Conservation (phyloP, 2,888 invertebrate species). For the Cheilosia urbana region DNA sequence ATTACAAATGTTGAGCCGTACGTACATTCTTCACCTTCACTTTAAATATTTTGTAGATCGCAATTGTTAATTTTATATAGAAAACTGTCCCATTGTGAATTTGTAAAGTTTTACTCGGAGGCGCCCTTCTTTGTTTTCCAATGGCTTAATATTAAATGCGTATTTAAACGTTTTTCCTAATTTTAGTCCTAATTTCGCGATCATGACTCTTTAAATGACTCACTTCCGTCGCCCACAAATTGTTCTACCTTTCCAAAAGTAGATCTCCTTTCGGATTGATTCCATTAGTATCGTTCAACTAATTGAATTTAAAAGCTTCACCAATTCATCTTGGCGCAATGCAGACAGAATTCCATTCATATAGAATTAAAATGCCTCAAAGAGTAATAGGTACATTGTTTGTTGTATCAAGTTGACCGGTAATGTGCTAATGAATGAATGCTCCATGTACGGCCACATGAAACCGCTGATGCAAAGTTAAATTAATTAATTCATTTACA, state of each 20-base stretch:
- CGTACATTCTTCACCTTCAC: no score
- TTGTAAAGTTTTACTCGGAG: no score
- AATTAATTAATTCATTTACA: conserved; percentile 63
- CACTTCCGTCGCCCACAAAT: conserved; percentile 36
- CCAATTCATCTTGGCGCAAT: conserved; percentile 3
- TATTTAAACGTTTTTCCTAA: no score
- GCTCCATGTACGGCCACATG: conserved; percentile 61
- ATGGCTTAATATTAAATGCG: no score
- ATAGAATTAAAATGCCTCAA: conserved; percentile 21
- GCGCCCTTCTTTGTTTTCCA: no score
- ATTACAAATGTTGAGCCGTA: no score
- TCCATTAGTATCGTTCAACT: conserved; percentile 64
- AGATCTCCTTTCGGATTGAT: conserved; percentile 45
- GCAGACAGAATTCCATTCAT: conserved; percentile 59
- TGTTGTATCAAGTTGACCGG: conserved; percentile 56
- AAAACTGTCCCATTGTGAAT: no score
- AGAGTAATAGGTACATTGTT: conserved; percentile 2
- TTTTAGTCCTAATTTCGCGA: conserved; percentile 50
- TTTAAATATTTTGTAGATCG: no score
- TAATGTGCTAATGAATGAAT: conserved; percentile 65
- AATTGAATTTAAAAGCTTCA: conserved; percentile 65
- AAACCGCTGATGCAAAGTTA: conserved; percentile 44
- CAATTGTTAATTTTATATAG: no score
- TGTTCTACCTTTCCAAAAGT: conserved; percentile 52
- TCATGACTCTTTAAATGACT: conserved; percentile 45